Percentiles rank a stretch among this genome's conserved stretches.
phyloP scores from a whole-genome alignment of 2,113 vertebrate genomes.

The Sigmodon hispidus region DNA sequence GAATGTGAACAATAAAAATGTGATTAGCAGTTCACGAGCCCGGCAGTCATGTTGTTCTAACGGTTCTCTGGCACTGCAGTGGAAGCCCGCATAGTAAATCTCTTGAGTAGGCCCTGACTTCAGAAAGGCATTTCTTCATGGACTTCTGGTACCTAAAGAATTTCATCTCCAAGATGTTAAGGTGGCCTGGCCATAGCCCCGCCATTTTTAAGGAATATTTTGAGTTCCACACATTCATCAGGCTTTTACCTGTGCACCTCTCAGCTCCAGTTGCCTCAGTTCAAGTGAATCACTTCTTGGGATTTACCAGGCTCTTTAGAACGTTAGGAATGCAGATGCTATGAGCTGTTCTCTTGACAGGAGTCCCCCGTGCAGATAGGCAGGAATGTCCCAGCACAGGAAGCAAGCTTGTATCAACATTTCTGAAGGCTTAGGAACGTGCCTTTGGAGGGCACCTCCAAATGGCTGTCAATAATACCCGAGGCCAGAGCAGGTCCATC shows the following conservation, averaged over 20 bases:
- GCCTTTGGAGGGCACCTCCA: neutral
- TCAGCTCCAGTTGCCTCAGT: neutral
- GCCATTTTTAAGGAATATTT: neutral
- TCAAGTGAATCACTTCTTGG: neutral
- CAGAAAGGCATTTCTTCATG: neutral
- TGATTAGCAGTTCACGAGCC: slow-evolving; percentile 11
- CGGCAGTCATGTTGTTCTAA: slow-evolving; percentile 61
- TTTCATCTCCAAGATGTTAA: neutral
- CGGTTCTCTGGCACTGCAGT: slow-evolving; percentile 1
- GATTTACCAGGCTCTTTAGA: neutral
- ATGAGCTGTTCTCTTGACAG: neutral
- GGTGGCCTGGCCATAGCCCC: neutral
- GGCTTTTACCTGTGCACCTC: neutral
- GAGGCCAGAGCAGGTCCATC: neutral
- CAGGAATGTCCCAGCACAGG: neutral
- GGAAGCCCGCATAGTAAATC: slow-evolving; percentile 51
- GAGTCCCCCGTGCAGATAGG: neutral
- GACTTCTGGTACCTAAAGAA: neutral
- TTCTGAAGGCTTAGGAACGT: slow-evolving; percentile 23
- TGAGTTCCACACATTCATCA: neutral
- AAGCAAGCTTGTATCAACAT: slow-evolving; percentile 15
- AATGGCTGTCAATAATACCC: neutral
- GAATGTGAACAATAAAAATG: slow-evolving; percentile 72
- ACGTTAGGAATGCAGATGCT: neutral
- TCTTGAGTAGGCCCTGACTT: slow-evolving; percentile 39